Conservation (phyloP, 2,888 invertebrate species). For the Anaspis maculata region DNA sequence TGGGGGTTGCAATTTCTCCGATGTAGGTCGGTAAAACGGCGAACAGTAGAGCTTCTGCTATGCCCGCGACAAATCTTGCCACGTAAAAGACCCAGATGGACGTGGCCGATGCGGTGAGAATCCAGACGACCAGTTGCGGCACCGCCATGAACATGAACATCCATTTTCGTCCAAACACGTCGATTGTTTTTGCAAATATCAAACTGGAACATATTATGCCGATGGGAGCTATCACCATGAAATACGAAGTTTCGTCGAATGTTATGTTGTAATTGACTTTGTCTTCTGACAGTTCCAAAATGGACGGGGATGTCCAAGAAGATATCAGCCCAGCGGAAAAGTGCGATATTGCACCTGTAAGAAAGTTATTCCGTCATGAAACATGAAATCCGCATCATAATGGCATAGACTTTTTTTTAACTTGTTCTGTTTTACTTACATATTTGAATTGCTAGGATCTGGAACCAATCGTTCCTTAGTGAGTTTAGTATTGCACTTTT, state of each 20-base stretch:
- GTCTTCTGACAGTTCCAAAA: constrained; percentile 28
- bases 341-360: no score
- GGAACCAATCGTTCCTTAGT: no score
- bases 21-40: constrained; percentile 26
- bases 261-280: constrained; percentile 27
- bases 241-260: constrained; percentile 31
- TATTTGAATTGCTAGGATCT: no score
- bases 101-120: constrained; percentile 21
- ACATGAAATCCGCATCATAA: no score
- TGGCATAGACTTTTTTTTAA: no score
- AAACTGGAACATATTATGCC: constrained; percentile 7
- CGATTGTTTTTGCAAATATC: constrained; percentile 13
- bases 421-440: no score
- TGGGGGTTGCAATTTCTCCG: constrained; percentile 27
- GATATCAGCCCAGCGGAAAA: constrained; percentile 22
- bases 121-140: constrained; percentile 26
- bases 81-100: constrained; percentile 27
- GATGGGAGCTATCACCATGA: constrained; percentile 30
- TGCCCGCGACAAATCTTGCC: constrained; percentile 24
- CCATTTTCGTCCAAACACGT: constrained; percentile 21
- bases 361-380: no score
- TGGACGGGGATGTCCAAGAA: constrained; percentile 34
- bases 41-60: constrained; percentile 24
- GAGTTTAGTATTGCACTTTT: no score
- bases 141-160: constrained; percentile 21